Evolutionary conservation across 2,797 vertebrate species (phyloP).

Genomic region (Falco columbarius): DNA sequence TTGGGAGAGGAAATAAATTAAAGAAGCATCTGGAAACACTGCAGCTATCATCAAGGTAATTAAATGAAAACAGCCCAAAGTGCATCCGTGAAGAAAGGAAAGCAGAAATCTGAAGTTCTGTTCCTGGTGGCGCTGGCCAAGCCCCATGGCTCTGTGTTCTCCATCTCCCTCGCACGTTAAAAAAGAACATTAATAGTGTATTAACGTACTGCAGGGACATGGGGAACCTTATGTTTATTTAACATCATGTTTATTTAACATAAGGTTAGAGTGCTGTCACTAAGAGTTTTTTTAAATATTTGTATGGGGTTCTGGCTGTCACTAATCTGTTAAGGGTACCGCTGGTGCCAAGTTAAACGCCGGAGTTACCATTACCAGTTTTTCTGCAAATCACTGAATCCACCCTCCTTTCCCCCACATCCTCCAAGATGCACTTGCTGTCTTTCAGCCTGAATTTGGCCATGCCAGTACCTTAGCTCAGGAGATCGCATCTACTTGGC

Average conservation of each 20-base stretch:
- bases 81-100: not conserved
- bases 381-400: not conserved
- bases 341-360: not conserved
- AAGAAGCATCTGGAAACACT: conserved; percentile 23
- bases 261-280: not conserved
- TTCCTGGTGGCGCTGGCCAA: not conserved
- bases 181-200: not conserved
- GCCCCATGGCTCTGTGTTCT: not conserved
- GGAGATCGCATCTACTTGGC: not conserved
- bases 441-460: not conserved
- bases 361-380: not conserved
- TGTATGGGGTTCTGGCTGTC: not conserved
- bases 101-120: not conserved
- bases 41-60: not conserved
- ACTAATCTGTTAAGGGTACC: not conserved
- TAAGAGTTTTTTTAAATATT: not conserved
- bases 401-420: not conserved
- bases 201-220: not conserved
- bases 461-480: not conserved
- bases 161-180: accelerated
- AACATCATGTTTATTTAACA: not conserved
- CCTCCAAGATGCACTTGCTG: not conserved
- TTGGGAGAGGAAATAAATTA: not conserved
- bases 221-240: not conserved
- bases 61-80: conserved; percentile 23